A percentile compares a stretch with the other conserved stretches of the same genome.
These are phyloP conservation scores for Physocephala rufipes DNA, from an alignment of 2,888 invertebrate species.

Conservation along the genomic window DNA sequence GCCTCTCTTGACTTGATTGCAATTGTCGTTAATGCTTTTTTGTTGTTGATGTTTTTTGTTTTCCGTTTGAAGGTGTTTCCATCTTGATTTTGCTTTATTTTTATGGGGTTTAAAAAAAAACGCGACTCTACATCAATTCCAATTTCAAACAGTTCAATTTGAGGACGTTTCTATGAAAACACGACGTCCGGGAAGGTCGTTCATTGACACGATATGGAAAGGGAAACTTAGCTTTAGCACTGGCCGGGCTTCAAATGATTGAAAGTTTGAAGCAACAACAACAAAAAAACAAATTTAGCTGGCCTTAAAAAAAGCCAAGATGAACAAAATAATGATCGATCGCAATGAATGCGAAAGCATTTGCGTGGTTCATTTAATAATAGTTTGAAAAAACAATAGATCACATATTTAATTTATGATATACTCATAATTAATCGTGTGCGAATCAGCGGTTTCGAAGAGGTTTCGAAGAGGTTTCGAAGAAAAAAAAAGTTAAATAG, in stretches of 20 bases:
- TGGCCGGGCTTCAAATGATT: background rate
- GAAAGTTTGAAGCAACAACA: no score
- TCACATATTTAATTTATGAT: background rate
- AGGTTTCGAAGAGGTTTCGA: no score
- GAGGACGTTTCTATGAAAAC: conserved; percentile 14
- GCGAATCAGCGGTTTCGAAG: background rate
- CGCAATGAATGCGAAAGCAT: background rate
- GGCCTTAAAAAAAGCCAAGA: conserved; percentile 6
- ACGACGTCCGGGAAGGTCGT: conserved; percentile 29
- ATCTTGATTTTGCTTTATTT: background rate
- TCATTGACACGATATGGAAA: conserved; percentile 33
- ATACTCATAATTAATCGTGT: conserved; percentile 20
- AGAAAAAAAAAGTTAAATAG: no score
- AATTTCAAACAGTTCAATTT: conserved; percentile 16
- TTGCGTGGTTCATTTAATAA: conserved; percentile 41
- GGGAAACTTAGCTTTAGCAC: conserved; percentile 2
- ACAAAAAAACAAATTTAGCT: background rate
- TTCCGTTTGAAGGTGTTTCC: background rate
- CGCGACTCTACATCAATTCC: no score
- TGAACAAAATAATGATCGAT: background rate
- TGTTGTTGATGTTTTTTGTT: conserved; percentile 19
- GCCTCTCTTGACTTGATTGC: no score
- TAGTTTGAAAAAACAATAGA: background rate
- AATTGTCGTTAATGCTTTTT: background rate
- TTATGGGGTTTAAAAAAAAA: background rate